phyloP scores from a whole-genome alignment of 2,888 invertebrate species.

The Drosophila subquinaria region DNA sequence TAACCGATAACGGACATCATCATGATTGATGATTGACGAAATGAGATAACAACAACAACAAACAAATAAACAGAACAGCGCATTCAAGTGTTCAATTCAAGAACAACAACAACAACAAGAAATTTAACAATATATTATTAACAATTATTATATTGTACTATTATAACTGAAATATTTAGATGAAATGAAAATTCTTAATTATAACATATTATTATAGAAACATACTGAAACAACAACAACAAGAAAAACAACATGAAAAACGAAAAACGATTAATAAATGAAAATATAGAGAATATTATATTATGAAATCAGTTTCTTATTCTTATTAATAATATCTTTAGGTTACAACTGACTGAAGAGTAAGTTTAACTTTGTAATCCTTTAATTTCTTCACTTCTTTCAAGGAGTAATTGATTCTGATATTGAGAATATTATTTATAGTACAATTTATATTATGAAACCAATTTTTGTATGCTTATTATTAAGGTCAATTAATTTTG shows the following conservation, averaged over 20 bases:
- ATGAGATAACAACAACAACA: constrained; percentile 23
- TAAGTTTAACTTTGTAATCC: background rate
- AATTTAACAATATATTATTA: constrained; percentile 79
- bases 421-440: background rate
- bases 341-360: background rate
- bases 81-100: constrained; percentile 55
- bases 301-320: constrained; percentile 56
- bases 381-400: background rate
- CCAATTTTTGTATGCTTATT: background rate
- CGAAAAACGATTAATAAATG: constrained; percentile 74
- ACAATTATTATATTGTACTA: constrained; percentile 82
- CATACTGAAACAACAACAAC: constrained; percentile 73
- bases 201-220: constrained; percentile 83
- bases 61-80: constrained; percentile 24
- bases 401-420: background rate
- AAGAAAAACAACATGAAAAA: constrained; percentile 44
- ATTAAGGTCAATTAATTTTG: background rate
- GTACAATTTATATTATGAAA: background rate
- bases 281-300: constrained; percentile 83
- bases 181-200: constrained; percentile 84
- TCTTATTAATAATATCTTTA: background rate
- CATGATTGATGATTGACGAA: constrained; percentile 25
- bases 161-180: constrained; percentile 83
- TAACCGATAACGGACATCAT: constrained; percentile 17
- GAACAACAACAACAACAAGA: constrained; percentile 35